A percentile compares a stretch with the other conserved stretches of the same genome.
phyloP scores from a whole-genome alignment of 2,797 vertebrate species.

The Menidia menidia region DNA sequence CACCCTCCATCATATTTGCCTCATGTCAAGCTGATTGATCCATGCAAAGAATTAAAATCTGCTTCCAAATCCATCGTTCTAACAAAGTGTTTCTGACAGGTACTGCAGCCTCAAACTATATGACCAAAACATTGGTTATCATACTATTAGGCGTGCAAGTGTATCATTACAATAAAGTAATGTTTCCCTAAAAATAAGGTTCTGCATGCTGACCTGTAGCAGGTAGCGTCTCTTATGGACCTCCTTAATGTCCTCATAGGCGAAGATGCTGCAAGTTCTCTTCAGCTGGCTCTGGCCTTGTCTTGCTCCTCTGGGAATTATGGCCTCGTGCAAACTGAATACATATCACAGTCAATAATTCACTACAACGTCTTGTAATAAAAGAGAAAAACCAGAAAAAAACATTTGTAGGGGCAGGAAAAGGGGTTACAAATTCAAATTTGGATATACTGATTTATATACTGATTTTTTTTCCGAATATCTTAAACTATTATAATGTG shows the following conservation, averaged over 20 bases:
- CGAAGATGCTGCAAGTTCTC: slow-evolving; percentile 97
- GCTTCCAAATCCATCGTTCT: neutral
- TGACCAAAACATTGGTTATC: neutral
- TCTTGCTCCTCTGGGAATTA: slow-evolving; percentile 94
- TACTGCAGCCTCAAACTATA: too few relatives aligned
- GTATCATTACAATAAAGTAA: too few relatives aligned
- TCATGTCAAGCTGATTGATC: neutral
- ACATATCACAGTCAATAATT: slow-evolving; percentile 1
- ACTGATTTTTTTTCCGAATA: too few relatives aligned
- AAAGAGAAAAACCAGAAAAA: too few relatives aligned
- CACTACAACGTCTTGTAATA: too few relatives aligned
- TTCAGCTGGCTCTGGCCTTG: slow-evolving; percentile 96
- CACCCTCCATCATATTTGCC: neutral
- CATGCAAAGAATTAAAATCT: neutral
- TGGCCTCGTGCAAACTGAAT: slow-evolving; percentile 93
- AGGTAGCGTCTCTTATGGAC: slow-evolving; percentile 98
- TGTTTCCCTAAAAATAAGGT: too few relatives aligned
- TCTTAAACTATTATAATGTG: too few relatives aligned
- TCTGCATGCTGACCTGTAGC: slow-evolving; percentile 86
- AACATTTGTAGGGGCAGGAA: too few relatives aligned
- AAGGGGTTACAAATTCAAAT: too few relatives aligned
- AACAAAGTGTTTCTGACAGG: neutral
- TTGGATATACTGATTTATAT: too few relatives aligned
- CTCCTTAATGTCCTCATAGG: slow-evolving; percentile 98
- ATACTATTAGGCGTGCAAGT: too few relatives aligned